phyloP scores from a whole-genome alignment of 2,888 invertebrate species.

The Polietes domitor region DNA sequence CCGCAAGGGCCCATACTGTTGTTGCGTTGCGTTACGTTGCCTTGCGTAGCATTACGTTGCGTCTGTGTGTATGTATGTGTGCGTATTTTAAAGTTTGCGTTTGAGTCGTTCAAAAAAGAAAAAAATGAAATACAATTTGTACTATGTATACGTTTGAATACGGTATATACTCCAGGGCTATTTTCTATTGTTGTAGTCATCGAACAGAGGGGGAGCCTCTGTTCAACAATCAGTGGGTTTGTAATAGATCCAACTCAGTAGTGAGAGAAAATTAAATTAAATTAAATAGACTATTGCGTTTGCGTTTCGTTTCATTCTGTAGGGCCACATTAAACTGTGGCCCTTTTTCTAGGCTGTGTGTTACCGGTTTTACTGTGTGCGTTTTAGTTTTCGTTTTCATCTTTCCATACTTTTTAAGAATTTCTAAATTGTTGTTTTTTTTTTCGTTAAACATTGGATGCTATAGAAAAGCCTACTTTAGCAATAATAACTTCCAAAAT shows the following conservation, averaged over 20 bases:
- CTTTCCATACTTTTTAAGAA: conserved; percentile 17
- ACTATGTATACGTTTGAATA: conserved; percentile 12
- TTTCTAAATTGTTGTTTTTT: conserved; percentile 13
- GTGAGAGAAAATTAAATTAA: no score
- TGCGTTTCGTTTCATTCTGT: no score
- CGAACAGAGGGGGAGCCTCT: not conserved
- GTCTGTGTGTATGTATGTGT: conserved; percentile 25
- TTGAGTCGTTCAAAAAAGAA: conserved; percentile 9
- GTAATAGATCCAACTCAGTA: not conserved
- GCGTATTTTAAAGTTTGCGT: not conserved
- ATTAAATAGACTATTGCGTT: no score
- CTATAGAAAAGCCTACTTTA: conserved; percentile 82
- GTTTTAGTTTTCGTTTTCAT: conserved; percentile 44
- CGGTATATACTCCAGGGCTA: not conserved
- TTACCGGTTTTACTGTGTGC: conserved; percentile 42
- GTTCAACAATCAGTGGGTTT: not conserved
- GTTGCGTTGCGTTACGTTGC: conserved; percentile 14
- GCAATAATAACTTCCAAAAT: conserved; percentile 81
- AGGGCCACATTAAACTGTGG: no score
- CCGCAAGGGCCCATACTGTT: conserved; percentile 27
- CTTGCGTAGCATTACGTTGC: conserved; percentile 19
- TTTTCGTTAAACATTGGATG: conserved; percentile 73
- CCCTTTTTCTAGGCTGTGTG: conserved; percentile 22
- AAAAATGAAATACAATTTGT: conserved; percentile 30
- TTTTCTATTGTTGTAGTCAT: not conserved